Evolutionary conservation across 2,888 invertebrate genomes (phyloP), one percentile per base, ranked within the genome.

Genomic region (Cremastobaeus sp.): DNA sequence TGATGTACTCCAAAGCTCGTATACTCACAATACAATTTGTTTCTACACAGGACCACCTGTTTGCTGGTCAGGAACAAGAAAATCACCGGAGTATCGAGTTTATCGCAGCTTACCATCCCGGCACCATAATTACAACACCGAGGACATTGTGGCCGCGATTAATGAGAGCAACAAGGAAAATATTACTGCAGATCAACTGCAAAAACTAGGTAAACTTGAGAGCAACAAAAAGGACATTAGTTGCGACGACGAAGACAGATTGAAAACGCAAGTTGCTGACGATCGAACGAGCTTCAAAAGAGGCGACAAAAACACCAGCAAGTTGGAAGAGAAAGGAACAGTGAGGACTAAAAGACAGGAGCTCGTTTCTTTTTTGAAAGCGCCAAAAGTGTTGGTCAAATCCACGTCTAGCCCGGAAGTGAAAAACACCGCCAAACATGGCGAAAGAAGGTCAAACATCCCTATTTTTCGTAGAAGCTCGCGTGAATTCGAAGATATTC

Each of bases 51-150:
- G 90, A 83, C 90, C 90, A 47, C 89, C 90, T 0, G 88, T 89
- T 8, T 85, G 90, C 45, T 87, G 91, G 91, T 88, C 88, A 25
- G 87, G 89, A 3, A 81, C 89, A 8, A 88, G 91, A 69, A 89
- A 89, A 70, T 90, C 90, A 1, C 88, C 90, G 25, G 89, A 91
- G 84, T 86, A 91, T 82, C 88, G 91, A 76, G 88, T 91, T 60
- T 90, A 91, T 84, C 90, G 90, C 77, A 92, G 92, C 81, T 84
- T 92, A 21, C 92, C 91, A 12, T 88, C 82, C 3, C 81, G 91
- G 48, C 89, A 89, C 21, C 91, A 89, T 76, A 89, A 89, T 76
- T 88, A 66, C 68, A 75, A 76, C 54, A 75, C 62, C 20, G 57
- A 39, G 9, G 65, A 75, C 21, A 21, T 32, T 8, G 72, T 71